These are phyloP conservation scores for Heteropelma amictum DNA, from an alignment of 2,888 invertebrate genomes.

Conservation along the genomic window DNA sequence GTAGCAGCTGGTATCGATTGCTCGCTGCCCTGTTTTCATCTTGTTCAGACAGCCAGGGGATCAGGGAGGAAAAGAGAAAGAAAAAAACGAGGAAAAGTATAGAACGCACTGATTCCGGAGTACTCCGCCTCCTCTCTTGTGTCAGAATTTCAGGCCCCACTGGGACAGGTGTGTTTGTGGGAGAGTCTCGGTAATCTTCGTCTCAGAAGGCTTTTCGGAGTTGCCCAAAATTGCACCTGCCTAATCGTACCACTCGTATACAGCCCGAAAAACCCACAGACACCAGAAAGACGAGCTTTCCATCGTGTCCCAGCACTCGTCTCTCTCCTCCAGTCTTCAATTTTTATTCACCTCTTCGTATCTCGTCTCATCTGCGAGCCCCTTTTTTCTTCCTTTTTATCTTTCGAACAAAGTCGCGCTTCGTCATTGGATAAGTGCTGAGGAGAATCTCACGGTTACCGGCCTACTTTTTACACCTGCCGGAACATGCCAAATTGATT, in stretches of 20 bases:
- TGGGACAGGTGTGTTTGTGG: conserved; percentile 52
- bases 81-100: conserved; percentile 4
- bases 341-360: conserved; percentile 31
- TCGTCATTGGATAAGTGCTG: conserved; percentile 24
- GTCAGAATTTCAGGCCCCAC: conserved; percentile 34
- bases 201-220: conserved; percentile 12
- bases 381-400: not conserved
- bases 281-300: not conserved
- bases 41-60: conserved; percentile 44
- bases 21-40: conserved; percentile 36
- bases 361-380: not conserved
- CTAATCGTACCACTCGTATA: conserved; percentile 55
- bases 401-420: not conserved
- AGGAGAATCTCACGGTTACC: not conserved
- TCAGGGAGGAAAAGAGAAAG: conserved; percentile 11
- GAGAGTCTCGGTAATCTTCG: conserved; percentile 18
- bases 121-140: conserved; percentile 32
- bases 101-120: conserved; percentile 52
- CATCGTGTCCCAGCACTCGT: conserved; percentile 2
- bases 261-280: conserved; percentile 36
- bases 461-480: conserved; percentile 38
- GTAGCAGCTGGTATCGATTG: conserved; percentile 57
- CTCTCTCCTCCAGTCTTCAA: conserved; percentile 13
- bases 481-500: conserved; percentile 47
- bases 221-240: conserved; percentile 54